phyloP scores from a whole-genome alignment of 2,113 vertebrate species.

The Paralichthys olivaceus region DNA sequence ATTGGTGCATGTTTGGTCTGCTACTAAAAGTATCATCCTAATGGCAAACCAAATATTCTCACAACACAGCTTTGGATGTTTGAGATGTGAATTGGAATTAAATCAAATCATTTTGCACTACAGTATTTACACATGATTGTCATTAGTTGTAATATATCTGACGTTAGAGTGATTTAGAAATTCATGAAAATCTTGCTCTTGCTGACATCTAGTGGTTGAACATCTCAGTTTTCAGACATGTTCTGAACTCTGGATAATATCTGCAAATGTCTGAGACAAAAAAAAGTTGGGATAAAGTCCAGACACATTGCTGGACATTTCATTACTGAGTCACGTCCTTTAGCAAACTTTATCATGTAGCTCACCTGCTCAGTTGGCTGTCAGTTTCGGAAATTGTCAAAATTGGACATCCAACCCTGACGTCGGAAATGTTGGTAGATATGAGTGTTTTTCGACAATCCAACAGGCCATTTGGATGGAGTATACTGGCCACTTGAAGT shows the following conservation, averaged over 20 bases:
- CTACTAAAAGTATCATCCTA: slow-evolving; percentile 18
- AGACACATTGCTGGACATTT: too few species aligned
- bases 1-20: slow-evolving; percentile 55
- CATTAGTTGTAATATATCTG: background rate
- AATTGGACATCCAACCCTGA: background rate
- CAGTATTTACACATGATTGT: slow-evolving; percentile 33
- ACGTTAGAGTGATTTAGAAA: slow-evolving; percentile 21
- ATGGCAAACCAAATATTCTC: slow-evolving; percentile 53
- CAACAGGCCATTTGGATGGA: background rate
- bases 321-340: too few species aligned
- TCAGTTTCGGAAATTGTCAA: too few species aligned
- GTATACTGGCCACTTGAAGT: background rate
- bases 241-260: too few species aligned
- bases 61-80: slow-evolving; percentile 40
- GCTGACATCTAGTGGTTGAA: background rate
- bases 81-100: slow-evolving; percentile 52
- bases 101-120: slow-evolving; percentile 68
- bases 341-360: background rate
- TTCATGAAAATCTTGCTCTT: background rate
- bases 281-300: too few species aligned
- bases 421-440: background rate
- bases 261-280: too few species aligned
- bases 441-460: background rate
- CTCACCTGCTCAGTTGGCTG: too few species aligned
- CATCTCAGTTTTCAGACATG: background rate